These are phyloP conservation scores for Ceratosolen fusciceps DNA, from an alignment of 1,140 invertebrate species.

Conservation along the genomic window DNA sequence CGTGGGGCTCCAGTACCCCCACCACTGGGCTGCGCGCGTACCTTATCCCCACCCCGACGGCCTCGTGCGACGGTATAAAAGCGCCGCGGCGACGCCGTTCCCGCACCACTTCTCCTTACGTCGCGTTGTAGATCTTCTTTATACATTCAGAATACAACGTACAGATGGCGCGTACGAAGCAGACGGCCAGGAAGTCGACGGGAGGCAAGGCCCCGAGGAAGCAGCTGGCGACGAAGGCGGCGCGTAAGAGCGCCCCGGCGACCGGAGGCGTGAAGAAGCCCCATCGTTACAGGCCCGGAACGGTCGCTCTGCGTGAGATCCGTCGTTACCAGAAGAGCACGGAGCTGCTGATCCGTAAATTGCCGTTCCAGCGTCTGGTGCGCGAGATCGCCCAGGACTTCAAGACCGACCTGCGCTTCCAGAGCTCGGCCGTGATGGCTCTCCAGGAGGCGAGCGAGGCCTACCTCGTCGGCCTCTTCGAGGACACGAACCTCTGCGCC, in stretches of 20 bases:
- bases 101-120: background rate
- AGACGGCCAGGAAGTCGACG: background rate
- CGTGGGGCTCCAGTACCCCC: no score
- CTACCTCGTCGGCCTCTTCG: slow-evolving; percentile 1
- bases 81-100: no score
- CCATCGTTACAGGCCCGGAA: background rate
- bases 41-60: background rate
- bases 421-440: background rate
- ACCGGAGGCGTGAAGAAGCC: background rate
- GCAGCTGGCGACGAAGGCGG: background rate
- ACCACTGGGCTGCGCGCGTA: background rate
- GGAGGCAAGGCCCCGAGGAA: background rate
- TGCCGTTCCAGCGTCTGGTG: background rate
- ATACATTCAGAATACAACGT: background rate
- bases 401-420: background rate
- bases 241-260: background rate
- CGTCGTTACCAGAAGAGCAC: slow-evolving; percentile 7
- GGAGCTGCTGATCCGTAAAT: background rate
- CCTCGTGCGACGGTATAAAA: background rate
- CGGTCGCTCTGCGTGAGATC: background rate
- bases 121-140: no score
- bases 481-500: slow-evolving; percentile 1
- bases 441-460: background rate
- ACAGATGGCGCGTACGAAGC: background rate
- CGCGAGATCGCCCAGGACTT: background rate